Base-by-base conservation (phyloP, 2,113 vertebrate species). In the Scartelaos histophorus region DNA sequence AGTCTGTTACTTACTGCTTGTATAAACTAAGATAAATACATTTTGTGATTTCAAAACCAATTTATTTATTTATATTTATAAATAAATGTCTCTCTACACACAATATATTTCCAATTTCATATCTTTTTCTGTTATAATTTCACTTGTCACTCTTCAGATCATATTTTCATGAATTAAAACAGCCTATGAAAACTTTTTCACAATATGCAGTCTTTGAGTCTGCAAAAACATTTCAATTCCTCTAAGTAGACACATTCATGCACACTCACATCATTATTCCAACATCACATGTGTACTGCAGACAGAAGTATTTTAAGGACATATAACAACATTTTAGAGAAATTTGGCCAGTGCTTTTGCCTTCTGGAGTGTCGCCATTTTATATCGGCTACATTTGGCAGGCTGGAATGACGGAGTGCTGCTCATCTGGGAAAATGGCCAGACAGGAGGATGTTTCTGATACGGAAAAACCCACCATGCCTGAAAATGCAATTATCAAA, bases 401-500 rank as follows among this genome's bases (percentile, higher is more conserved):
- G 80, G 57, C 71, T 13, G 78, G 61, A 76, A 91, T 86, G 86
- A 89, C 83, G 72, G 80, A 84, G 76, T 69, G 75, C 81, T 83
- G 74, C 76, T 89, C 83, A 88, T 78, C 64, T 75, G 87, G 83
- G 78, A 89, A 64, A 82, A 87, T 58, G 38, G 67, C 72, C 46
- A 62, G 69, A 56, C 79, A 81, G 79, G 53, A 84, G 74, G 82
- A 74, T 79, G 82, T 72, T 85, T 73, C 81, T 49, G 74, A 81
- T 79, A 86, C 71, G 61, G 73, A 64, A 78, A 78, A 85, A 70
- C 68, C 78, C 64, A 71, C 75, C 38, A 56, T 57, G 83, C 73
- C 89, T 88, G 90, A 67, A 70, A 89, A 92, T 85, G 81, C 71
- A 84, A 89, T 92, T 81, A 87, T 82, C 57, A 68, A 72, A 81